Conservation (phyloP, 2,113 vertebrate genomes). For the Strigops habroptila region DNA sequence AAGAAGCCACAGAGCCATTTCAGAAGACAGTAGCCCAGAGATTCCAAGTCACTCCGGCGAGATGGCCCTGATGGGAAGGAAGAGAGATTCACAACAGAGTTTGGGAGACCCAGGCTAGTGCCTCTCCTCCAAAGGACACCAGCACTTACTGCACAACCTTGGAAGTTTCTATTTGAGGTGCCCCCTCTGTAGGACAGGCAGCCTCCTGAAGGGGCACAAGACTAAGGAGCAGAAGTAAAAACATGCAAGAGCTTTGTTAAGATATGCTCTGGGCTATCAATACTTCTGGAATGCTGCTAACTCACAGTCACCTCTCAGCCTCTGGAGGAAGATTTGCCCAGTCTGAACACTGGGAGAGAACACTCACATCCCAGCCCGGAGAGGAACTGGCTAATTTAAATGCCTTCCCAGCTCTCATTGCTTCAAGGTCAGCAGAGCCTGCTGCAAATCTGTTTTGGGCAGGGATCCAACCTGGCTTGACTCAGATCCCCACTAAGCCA, state of each 20-base stretch:
- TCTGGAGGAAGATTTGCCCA: neutral
- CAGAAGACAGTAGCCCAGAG: constrained; percentile 90
- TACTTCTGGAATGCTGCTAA: neutral
- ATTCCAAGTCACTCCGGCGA: constrained; percentile 90
- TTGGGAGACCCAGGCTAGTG: neutral
- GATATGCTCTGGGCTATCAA: neutral
- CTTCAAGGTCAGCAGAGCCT: constrained; percentile 25
- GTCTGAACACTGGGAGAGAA: neutral
- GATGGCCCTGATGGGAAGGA: constrained; percentile 78
- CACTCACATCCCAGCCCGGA: neutral
- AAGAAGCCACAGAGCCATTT: constrained; percentile 84
- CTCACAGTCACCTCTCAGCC: neutral
- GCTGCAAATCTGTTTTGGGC: neutral
- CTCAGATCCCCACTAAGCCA: neutral
- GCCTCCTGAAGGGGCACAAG: neutral
- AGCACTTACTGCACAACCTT: neutral
- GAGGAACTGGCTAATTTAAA: neutral
- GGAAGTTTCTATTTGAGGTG: neutral
- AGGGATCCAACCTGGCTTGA: neutral
- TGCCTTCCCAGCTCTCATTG: neutral
- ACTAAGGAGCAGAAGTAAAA: neutral
- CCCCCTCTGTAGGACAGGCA: neutral
- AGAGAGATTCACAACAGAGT: neutral
- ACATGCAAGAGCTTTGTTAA: neutral
- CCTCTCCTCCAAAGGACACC: neutral